Conservation (phyloP, 2,888 invertebrate genomes). For the Acrobeloides nanus region DNA sequence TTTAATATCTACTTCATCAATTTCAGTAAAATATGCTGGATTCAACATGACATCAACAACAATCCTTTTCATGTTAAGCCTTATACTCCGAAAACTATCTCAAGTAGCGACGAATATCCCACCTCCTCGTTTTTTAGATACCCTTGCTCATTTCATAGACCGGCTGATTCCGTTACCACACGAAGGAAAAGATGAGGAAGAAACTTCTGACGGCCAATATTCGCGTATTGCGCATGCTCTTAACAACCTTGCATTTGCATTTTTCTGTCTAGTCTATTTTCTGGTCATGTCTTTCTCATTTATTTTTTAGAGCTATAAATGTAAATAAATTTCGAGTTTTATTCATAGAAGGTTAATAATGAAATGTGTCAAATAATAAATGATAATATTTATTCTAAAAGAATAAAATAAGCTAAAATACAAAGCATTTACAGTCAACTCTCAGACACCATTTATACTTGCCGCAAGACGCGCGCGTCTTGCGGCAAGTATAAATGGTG, state of each 20-base stretch:
- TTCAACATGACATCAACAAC: conserved; percentile 50
- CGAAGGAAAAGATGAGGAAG: conserved; percentile 19
- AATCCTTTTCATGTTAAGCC: conserved; percentile 38
- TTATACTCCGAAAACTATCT: conserved; percentile 42
- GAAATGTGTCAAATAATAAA: too few relatives aligned
- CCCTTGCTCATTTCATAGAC: conserved; percentile 34
- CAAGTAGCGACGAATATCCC: conserved; percentile 40
- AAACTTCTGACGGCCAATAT: conserved; percentile 22
- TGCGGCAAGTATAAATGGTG: too few relatives aligned
- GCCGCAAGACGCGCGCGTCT: too few relatives aligned
- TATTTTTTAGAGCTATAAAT: conserved; percentile 24
- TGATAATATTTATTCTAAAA: too few relatives aligned
- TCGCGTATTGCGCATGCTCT: conserved; percentile 26
- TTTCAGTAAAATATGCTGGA: conserved; percentile 48
- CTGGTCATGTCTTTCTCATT: conserved; percentile 39
- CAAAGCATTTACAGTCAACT: too few relatives aligned
- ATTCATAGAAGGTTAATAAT: too few relatives aligned
- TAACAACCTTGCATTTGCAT: conserved; percentile 44
- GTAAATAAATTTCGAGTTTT: too few relatives aligned
- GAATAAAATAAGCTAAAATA: too few relatives aligned
- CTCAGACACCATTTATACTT: too few relatives aligned
- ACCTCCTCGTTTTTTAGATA: conserved; percentile 41
- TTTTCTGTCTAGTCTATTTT: conserved; percentile 37
- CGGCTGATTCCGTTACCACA: conserved; percentile 40
- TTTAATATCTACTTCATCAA: background rate